Percentiles rank a stretch among this genome's conserved stretches.
Conservation (phyloP, 92 coral and sea anemone genomes). For the Palythoa grandis region DNA sequence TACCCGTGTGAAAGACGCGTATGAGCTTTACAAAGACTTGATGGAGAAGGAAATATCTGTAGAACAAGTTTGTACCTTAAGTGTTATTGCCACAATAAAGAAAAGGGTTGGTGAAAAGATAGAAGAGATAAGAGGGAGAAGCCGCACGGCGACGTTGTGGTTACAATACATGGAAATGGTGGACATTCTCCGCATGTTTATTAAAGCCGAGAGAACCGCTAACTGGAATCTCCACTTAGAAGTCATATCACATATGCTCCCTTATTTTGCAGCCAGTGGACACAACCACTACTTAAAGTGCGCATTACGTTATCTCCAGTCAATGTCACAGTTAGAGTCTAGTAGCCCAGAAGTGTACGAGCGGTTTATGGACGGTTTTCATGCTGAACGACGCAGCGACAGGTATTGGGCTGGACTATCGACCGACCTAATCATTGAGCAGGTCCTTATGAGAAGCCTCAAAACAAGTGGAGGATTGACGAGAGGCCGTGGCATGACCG, state of each 20-base stretch:
- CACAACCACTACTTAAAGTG: constrained; percentile 37
- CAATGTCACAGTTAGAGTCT: background rate
- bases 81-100: background rate
- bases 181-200: constrained; percentile 21
- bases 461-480: constrained; percentile 11
- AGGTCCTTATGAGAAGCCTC: constrained; percentile 65
- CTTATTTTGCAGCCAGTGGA: constrained; percentile 51
- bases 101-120: background rate
- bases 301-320: constrained; percentile 11
- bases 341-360: constrained; percentile 28
- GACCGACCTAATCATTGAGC: constrained; percentile 68
- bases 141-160: constrained; percentile 51
- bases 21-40: background rate
- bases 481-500: constrained; percentile 52
- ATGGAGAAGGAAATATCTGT: background rate
- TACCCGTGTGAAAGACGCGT: background rate
- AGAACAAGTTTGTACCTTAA: background rate
- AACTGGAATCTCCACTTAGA: constrained; percentile 49
- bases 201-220: constrained; percentile 51
- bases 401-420: constrained; percentile 68
- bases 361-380: constrained; percentile 40
- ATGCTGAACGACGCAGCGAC: constrained; percentile 63
- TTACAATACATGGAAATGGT: constrained; percentile 49
- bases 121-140: background rate
- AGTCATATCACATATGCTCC: constrained; percentile 37